These are phyloP conservation scores for Cyclophora albipunctata DNA, from an alignment of 2,888 invertebrate genomes.

Conservation along the genomic window DNA sequence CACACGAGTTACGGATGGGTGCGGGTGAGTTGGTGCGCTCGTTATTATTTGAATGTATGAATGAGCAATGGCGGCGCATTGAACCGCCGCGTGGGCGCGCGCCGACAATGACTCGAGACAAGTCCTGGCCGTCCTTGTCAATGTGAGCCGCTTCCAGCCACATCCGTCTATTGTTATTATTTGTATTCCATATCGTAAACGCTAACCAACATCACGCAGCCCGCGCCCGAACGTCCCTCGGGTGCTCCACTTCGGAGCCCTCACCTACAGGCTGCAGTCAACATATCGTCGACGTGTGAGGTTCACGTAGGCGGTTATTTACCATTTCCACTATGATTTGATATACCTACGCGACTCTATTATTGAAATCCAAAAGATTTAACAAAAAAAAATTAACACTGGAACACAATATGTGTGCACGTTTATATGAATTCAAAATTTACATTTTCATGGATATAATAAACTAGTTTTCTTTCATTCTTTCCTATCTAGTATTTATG, in stretches of 20 bases:
- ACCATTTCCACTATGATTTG: conserved; percentile 22
- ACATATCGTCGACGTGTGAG: conserved; percentile 39
- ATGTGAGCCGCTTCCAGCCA: conserved; percentile 74
- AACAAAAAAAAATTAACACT: conserved; percentile 12
- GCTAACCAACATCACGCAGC: conserved; percentile 53
- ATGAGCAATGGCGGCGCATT: conserved; percentile 67
- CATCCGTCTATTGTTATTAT: conserved; percentile 74
- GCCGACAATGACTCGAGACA: conserved; percentile 67
- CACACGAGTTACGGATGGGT: conserved; percentile 58
- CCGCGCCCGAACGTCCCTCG: conserved; percentile 22
- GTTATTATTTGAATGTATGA: conserved; percentile 75
- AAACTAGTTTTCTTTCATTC: conserved; percentile 46
- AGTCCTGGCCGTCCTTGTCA: conserved; percentile 75
- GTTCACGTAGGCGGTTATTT: conserved; percentile 46
- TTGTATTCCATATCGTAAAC: conserved; percentile 66
- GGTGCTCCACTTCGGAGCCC: not conserved
- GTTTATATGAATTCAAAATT: conserved; percentile 29
- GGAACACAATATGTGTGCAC: conserved; percentile 21
- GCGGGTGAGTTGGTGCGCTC: conserved; percentile 64
- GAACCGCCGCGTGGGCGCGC: conserved; percentile 64
- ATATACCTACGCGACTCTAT: conserved; percentile 17
- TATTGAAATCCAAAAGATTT: conserved; percentile 13
- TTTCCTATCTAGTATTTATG: conserved; percentile 46
- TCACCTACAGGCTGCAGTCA: not conserved
- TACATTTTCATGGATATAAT: conserved; percentile 42